Conservation (phyloP, 2,888 invertebrate genomes). For the Cephus nigrinus region DNA sequence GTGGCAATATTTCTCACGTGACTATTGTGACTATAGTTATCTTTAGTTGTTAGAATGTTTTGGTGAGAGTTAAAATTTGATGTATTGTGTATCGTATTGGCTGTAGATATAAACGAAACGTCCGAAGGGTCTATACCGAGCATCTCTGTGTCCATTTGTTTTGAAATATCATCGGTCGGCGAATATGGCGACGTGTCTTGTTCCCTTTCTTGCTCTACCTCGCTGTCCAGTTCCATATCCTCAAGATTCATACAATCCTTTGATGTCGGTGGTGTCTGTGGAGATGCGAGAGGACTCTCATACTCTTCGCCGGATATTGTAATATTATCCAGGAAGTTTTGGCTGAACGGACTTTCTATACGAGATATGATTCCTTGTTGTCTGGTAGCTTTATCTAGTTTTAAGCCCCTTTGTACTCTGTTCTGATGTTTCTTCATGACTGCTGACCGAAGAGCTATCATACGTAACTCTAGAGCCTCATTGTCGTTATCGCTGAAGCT, state of each 20-base stretch:
- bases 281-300: conserved; percentile 14
- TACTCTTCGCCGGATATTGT: conserved; percentile 39
- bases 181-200: conserved; percentile 55
- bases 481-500: conserved; percentile 68
- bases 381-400: conserved; percentile 10
- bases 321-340: conserved; percentile 50
- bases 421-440: conserved; percentile 74
- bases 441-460: conserved; percentile 78
- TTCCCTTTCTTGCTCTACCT: conserved; percentile 52
- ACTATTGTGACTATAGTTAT: background rate
- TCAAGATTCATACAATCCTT: conserved; percentile 42
- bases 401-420: conserved; percentile 53
- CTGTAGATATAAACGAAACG: conserved; percentile 37
- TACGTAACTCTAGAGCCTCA: conserved; percentile 73
- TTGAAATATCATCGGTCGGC: conserved; percentile 53
- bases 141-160: conserved; percentile 40
- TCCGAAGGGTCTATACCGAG: conserved; percentile 50
- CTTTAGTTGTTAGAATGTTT: background rate
- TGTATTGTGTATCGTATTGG: background rate
- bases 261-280: conserved; percentile 21
- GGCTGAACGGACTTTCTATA: conserved; percentile 56
- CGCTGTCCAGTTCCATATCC: conserved; percentile 62
- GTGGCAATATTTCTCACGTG: background rate
- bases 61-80: background rate
- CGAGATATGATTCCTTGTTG: conserved; percentile 20